These are phyloP conservation scores for Cheilosia grossa DNA, from an alignment of 2,888 invertebrate genomes.

Conservation along the genomic window DNA sequence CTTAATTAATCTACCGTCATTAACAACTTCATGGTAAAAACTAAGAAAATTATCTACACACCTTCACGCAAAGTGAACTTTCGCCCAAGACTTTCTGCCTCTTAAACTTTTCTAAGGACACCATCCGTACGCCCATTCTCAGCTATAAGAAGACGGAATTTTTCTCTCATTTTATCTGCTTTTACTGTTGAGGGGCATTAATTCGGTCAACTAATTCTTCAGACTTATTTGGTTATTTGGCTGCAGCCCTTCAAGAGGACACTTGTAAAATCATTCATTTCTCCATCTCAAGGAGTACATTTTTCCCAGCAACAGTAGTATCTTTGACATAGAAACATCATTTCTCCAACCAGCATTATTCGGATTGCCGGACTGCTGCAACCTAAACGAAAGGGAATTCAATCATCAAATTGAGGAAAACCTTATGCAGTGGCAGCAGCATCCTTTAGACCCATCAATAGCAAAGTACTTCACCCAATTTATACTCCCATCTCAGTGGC, in stretches of 20 bases:
- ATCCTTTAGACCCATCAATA: constrained; percentile 38
- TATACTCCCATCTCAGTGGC: constrained; percentile 24
- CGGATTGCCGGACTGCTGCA: constrained; percentile 36
- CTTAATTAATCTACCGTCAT: constrained; percentile 25
- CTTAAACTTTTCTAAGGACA: constrained; percentile 7
- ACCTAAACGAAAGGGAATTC: constrained; percentile 30
- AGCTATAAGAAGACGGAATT: neutral
- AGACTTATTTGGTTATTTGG: constrained; percentile 19
- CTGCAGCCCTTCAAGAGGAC: neutral
- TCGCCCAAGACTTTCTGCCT: neutral
- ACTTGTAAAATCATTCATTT: constrained; percentile 11
- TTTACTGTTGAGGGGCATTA: constrained; percentile 29
- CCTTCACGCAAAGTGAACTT: constrained; percentile 28
- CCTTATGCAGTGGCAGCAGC: constrained; percentile 5
- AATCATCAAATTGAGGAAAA: constrained; percentile 54
- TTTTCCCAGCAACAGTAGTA: neutral
- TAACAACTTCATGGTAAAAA: constrained; percentile 31
- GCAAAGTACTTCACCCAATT: constrained; percentile 53
- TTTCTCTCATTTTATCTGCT: constrained; percentile 38
- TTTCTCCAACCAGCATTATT: constrained; percentile 25
- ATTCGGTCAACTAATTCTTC: constrained; percentile 42
- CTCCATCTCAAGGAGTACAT: constrained; percentile 7
- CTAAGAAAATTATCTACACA: constrained; percentile 1
- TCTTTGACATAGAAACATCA: neutral
- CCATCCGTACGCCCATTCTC: neutral